Base-by-base conservation (phyloP, 1,140 invertebrate species). In the Drosophila pectinifera region DNA sequence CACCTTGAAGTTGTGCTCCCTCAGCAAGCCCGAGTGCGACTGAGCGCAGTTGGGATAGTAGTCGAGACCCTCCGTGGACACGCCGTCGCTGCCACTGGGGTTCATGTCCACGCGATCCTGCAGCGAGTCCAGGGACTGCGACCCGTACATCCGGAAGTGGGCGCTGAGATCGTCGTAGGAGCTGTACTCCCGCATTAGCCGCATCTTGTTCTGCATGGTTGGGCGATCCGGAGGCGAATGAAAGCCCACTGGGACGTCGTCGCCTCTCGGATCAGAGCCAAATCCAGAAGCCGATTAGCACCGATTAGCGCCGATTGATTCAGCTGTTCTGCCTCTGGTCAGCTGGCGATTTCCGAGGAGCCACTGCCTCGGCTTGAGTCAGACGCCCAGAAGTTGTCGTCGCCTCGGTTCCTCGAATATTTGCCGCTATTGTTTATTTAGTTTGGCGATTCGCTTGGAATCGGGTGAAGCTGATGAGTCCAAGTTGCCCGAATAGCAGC, bases 1-100 rank as follows among this genome's bases (percentile, higher is more conserved):
- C 11, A 94, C 94, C 39, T 95, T 94, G 78, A 98, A 98, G 83
- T 93, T 95, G 91, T 99, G 98, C 48, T 78, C 72, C 34, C 91
- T 74, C 43, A 91, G 73, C 18, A 91, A 34, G 2, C 77, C 73
- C 3, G 80, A 63, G 31, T 80, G 64, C 1, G 77, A 67, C 16
- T 59, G 54, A 3, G 65, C 46, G 16, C 63, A 81, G 34, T 14
- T 22, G 2, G 65, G 56, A 31, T 58, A 79, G 65, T 31, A 82
- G 8, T 83, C 75, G 8, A 74, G 28, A 4, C 57, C 59, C 7
- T 80, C 56, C 3, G 53, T 49, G 11, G 80, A 85, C 1, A 72
- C 10, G 0, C 51, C 72, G n/a, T 72, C 65, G 31, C 62, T 55
- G 31, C 70, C 76, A 43, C 63, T 77, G 14, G 83, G 83, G 56